phyloP scores from a whole-genome alignment of 2,888 invertebrate genomes.

The Schizotus pectinicornis region DNA sequence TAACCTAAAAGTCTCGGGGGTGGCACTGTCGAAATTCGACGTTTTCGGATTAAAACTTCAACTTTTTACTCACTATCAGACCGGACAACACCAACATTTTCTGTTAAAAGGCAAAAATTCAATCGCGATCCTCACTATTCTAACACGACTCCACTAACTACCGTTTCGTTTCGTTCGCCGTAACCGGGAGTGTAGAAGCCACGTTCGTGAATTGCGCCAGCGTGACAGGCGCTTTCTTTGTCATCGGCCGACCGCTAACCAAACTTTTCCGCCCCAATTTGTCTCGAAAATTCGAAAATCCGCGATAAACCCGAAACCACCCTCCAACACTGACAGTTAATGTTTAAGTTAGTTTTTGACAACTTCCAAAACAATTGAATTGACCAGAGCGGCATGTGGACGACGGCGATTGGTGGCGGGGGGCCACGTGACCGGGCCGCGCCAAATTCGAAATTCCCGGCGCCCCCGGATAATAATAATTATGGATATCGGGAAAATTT shows the following conservation, averaged over 20 bases:
- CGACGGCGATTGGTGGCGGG: constrained; percentile 56
- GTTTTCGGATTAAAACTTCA: not conserved
- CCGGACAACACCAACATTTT: constrained; percentile 22
- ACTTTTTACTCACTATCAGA: constrained; percentile 2
- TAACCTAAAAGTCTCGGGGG: constrained; percentile 12
- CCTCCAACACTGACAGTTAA: constrained; percentile 11
- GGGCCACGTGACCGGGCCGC: constrained; percentile 31
- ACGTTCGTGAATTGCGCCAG: constrained; percentile 27
- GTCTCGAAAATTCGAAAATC: not conserved
- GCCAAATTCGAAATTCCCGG: constrained; percentile 27
- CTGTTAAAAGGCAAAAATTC: not conserved
- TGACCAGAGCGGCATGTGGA: constrained; percentile 59
- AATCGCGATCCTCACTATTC: not conserved
- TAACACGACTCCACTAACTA: not conserved
- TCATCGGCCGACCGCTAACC: constrained; percentile 5
- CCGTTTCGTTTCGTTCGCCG: constrained; percentile 10
- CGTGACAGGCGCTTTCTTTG: constrained; percentile 26
- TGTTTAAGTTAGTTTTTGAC: constrained; percentile 17
- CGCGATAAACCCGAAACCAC: not conserved
- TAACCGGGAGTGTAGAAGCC: constrained; percentile 19
- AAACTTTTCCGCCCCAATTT: constrained; percentile 7
- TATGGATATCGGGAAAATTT: constrained; percentile 8
- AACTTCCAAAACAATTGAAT: constrained; percentile 24
- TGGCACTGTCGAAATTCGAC: not conserved
- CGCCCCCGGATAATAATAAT: constrained; percentile 19